Evolutionary conservation across 2,888 invertebrate genomes (phyloP).

Genomic region (Eupsilia transversa): DNA sequence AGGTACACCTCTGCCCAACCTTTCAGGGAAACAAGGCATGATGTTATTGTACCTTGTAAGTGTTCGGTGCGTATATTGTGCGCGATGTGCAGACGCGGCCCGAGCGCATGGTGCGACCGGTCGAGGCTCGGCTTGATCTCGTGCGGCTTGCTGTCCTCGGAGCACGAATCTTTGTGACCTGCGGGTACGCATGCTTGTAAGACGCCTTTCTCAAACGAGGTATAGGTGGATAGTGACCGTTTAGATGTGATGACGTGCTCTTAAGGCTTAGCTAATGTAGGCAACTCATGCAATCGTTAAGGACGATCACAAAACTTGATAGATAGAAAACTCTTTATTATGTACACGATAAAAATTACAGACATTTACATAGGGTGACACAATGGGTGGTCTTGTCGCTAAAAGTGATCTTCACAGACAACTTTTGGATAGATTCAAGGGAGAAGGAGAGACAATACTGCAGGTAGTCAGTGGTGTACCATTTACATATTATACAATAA

Average conservation of each 20-base stretch:
- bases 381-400: too few species aligned
- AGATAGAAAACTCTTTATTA: too few species aligned
- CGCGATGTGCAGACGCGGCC: constrained; percentile 84
- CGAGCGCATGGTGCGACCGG: constrained; percentile 86
- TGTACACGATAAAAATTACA: too few species aligned
- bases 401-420: too few species aligned
- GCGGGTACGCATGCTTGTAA: constrained; percentile 35
- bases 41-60: constrained; percentile 76
- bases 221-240: not conserved
- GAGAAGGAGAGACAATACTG: too few species aligned
- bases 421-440: too few species aligned
- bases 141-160: constrained; percentile 92
- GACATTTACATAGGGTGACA: too few species aligned
- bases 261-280: not conserved
- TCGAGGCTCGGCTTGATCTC: constrained; percentile 89
- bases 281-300: not conserved
- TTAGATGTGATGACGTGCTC: not conserved
- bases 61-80: constrained; percentile 86
- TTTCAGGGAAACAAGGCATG: too few species aligned
- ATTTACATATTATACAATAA: too few species aligned
- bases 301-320: not conserved
- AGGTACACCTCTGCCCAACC: too few species aligned
- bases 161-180: constrained; percentile 94
- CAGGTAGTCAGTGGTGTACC: too few species aligned
- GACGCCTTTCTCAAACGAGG: not conserved